phyloP scores from a whole-genome alignment of 1,140 invertebrate genomes.

The Solenopsis fugax region DNA sequence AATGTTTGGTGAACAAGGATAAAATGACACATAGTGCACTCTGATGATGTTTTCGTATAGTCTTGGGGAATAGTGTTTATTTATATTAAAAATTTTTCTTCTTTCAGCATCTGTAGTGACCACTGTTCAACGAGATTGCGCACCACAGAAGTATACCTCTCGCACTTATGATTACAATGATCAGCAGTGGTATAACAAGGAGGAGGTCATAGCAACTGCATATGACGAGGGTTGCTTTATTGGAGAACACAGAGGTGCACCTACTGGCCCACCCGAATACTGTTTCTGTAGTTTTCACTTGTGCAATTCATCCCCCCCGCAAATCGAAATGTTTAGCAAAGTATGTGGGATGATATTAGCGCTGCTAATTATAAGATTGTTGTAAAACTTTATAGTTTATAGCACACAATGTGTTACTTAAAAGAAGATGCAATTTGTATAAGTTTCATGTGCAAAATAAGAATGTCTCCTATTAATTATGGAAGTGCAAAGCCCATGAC shows the following conservation, averaged over 20 bases:
- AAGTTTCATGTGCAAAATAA: not conserved
- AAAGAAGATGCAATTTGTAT: not conserved
- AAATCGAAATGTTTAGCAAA: constrained; percentile 12
- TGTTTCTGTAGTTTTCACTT: constrained; percentile 90
- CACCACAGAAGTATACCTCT: constrained; percentile 89
- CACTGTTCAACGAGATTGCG: constrained; percentile 90
- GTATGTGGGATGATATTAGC: constrained; percentile 5
- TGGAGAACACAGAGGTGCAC: constrained; percentile 88
- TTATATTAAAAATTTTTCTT: constrained; percentile 6
- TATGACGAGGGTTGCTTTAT: constrained; percentile 90
- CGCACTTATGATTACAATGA: constrained; percentile 87
- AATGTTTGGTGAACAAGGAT: too few relatives aligned
- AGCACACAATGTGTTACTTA: constrained; percentile 26
- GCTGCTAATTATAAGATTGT: constrained; percentile 50
- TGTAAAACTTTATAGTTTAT: constrained; percentile 42
- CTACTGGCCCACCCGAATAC: constrained; percentile 86
- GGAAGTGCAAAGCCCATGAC: not conserved
- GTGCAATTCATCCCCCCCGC: constrained; percentile 86
- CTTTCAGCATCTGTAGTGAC: constrained; percentile 88
- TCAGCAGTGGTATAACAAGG: constrained; percentile 88
- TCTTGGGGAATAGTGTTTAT: not conserved
- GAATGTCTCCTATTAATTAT: not conserved
- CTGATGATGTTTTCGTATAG: too few relatives aligned
- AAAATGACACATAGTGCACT: too few relatives aligned
- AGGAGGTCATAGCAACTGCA: constrained; percentile 88